phyloP scores from a whole-genome alignment of 2,113 vertebrate genomes.

The Austrofundulus limnaeus region DNA sequence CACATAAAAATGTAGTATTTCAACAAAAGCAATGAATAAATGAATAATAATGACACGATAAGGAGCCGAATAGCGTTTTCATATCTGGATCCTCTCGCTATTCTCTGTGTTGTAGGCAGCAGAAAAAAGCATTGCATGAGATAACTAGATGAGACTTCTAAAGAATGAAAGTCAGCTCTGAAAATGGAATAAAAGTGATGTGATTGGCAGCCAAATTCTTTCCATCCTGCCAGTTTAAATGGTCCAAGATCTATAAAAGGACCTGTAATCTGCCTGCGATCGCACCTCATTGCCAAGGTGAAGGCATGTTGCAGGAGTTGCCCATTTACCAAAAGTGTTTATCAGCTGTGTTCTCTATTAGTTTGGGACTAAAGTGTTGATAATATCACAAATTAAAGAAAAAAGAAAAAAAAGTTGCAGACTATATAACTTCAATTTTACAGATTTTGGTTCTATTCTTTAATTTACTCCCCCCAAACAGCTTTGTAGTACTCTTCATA shows the following conservation, averaged over 20 bases:
- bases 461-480: background rate
- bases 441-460: constrained; percentile 1
- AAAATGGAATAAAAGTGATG: constrained; percentile 21
- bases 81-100: constrained; percentile 23
- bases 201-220: constrained; percentile 34
- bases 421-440: background rate
- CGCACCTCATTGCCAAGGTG: background rate
- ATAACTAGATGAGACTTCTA: constrained; percentile 38
- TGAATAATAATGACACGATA: constrained; percentile 65
- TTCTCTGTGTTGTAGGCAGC: constrained; percentile 28
- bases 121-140: constrained; percentile 14
- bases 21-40: constrained; percentile 75
- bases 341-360: background rate
- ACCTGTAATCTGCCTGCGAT: background rate
- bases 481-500: constrained; percentile 8
- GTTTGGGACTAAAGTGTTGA: constrained; percentile 9
- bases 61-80: constrained; percentile 40
- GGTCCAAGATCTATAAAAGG: constrained; percentile 5
- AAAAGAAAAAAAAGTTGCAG: background rate
- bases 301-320: background rate
- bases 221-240: constrained; percentile 20
- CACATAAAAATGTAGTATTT: constrained; percentile 62
- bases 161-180: constrained; percentile 27
- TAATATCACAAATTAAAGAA: constrained; percentile 1
- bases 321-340: background rate